Evolutionary conservation across 2,888 invertebrate genomes (phyloP), one percentile per base, ranked within the genome.

Genomic region (Temnothorax rugatulus): DNA sequence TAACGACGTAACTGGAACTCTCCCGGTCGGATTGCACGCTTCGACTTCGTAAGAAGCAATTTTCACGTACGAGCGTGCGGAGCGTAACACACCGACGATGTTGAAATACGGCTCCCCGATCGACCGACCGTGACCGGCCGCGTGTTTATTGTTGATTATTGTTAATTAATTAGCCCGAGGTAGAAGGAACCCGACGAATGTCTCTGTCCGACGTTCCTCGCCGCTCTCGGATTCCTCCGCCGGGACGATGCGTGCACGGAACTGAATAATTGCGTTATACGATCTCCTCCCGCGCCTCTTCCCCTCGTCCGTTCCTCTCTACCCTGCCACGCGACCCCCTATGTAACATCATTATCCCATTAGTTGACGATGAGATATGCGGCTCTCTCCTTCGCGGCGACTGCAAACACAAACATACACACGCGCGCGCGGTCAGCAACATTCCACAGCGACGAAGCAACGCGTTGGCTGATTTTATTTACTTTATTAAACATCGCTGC

Each of bases 281-380:
- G 68, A 85, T 82, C 83, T 86, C 75, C 82, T 84, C 81, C 76
- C 76, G 64, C 75, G 44, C 71, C 61, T 64, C 57, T 47, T 18
- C 34, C 57, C 61, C 34, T 21, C 50, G 9, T 15, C 21, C 4
- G 15, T n/a, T 75, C 57, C 71, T 38, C 64, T 9, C 47, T 21
- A 63, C 21, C n/a, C 76, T 63, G 89, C 89, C 92, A 91, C 90
- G 90, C 89, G 92, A 92, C 89, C 89, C 89, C 89, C 87, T 90
- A 84, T 76, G 86, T 91, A 92, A 91, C 87, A 84, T 91, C 88
- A 88, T 92, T 92, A 92, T 92, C 89, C 89, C 89, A 90, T 92
- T 91, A 90, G 88, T 76, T 75, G 66, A 85, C 87, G 86, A 86
- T 89, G 84, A 59, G 82, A 82, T 76, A 76, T 76, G 47, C 82